Conservation (phyloP, 2,888 invertebrate genomes). For the Lepidocyrtoides sp. region DNA sequence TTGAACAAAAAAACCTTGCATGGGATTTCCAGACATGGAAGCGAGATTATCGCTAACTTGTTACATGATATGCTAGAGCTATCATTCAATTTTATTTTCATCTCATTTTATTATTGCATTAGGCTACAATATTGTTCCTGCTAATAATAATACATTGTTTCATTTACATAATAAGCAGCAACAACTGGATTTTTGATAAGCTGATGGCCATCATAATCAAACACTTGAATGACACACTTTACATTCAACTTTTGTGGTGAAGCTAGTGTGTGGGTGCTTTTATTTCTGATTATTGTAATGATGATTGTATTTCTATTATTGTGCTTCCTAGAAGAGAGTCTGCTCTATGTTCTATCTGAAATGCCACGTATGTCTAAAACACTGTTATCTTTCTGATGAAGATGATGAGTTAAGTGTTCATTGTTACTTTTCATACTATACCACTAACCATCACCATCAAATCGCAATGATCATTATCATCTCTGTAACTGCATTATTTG, state of each 20-base stretch:
- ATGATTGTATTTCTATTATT: background rate
- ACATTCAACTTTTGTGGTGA: conserved; percentile 42
- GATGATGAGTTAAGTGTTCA: conserved; percentile 47
- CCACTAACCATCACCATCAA: background rate
- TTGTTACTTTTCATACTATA: conserved; percentile 37
- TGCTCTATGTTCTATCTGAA: background rate
- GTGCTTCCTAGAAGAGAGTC: conserved; percentile 29
- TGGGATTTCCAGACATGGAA: too few relatives aligned
- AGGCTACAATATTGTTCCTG: background rate
- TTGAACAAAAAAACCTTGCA: too few relatives aligned
- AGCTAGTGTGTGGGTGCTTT: background rate
- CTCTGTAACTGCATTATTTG: background rate
- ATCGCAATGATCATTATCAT: conserved; percentile 33
- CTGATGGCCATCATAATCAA: conserved; percentile 57
- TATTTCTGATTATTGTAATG: background rate
- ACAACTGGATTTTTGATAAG: background rate
- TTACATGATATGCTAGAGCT: too few relatives aligned
- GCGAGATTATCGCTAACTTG: too few relatives aligned
- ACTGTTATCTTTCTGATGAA: conserved; percentile 25
- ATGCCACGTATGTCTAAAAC: too few relatives aligned
- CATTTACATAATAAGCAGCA: conserved; percentile 13
- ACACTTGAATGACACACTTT: conserved; percentile 51
- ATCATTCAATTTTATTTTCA: too few relatives aligned
- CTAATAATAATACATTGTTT: background rate
- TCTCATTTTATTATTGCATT: too few relatives aligned